Evolutionary conservation across 2,888 invertebrate species (phyloP), one percentile per base, ranked within the genome.

Genomic region (Eupelmus urozonus): DNA sequence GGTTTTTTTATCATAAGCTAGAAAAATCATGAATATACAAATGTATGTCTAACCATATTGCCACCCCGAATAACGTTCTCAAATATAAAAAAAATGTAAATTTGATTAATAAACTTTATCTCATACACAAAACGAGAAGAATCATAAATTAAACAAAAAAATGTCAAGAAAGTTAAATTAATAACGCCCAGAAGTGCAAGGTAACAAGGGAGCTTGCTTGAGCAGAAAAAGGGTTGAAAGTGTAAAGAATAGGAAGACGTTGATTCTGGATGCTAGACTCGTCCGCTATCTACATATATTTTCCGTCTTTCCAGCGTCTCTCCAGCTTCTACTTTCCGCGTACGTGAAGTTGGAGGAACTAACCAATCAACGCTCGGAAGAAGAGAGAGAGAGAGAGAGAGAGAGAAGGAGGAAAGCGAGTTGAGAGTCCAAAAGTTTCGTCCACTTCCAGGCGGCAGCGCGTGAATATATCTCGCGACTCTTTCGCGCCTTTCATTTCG

Each of bases 211-310:
- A 16, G 11, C 53, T 53, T 13, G n/a, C 16, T n/a, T 4, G 53
- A 2, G 45, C 45, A 9, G 7, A 40, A 40, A 71, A 59, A 72
- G n/a, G 71, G 13, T 49, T 29, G 51, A 51, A 73, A 27, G 62
- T 53, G 42, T 53, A 78, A 82, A 77, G 80, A 82, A 81, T 80
- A 71, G 73, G 78, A 79, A 77, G 79, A 73, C 80, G 81, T 81
- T 82, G 81, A 82, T 82, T 82, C 76, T 65, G 76, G 78, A 83
- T 84, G 82, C 83, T 57, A 67, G 76, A 73, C 81, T 81, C 82
- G 81, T 81, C 65, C 59, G 78, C 82, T 73, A 82, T 82, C 82
- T 82, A 79, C 82, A 82, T 82, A 83, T 72, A 84, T 84, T 83
- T 84, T 78, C 79, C 75, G 42, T 67, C 60, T 75, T n/a, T n/a